Base-by-base conservation (phyloP, 1,140 invertebrate species). In the Ostrea denselamellosa region DNA sequence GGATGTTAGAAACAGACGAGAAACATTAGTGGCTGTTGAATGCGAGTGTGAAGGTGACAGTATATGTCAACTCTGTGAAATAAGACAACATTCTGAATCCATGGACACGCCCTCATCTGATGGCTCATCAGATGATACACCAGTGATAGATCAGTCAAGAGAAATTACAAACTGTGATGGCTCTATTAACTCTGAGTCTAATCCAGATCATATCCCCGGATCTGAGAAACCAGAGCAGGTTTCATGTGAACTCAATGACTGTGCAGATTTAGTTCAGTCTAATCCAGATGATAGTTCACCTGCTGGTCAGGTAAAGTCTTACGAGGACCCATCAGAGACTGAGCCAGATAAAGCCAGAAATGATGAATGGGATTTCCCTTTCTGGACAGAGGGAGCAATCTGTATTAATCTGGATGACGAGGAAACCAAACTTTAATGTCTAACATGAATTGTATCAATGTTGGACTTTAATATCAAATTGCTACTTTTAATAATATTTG, bases 341-440 rank as follows among this genome's bases (percentile, higher is more conserved):
- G 25, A 77, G 68, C 12, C 22, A 77, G 68, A 10, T 14, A 17
- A 9, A 77, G 5, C 68, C 68, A 25, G 10, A 12, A 12, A 77
- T 34, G 68, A 77, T 77, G 28, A 0, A 10, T 77, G 68, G 68
- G 68, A 77, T 77, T 77, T 77, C 68, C 68, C 68, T 25, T 77
- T 77, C 68, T 77, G 68, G 68, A 77, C 68, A 28, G 68, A 77
- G 25, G 68, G 68, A 28, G 22, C 68, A 0, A 10, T 77, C 5
- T 25, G 22, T 34, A 77, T 77, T 25, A 77, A 77, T 77, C 68
- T 77, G 17, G 68, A 77, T 77, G 68, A 77, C 28, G 68, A 77
- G 68, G 12, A 77, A 34, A 77, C 68, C 28, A 77, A 77, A 77
- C 68, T 77, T 25, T 77, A 25, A 77, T 77, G 5, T 19, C 19